Conservation (phyloP, 2,797 vertebrate genomes). For the Moxostoma hubbsi region DNA sequence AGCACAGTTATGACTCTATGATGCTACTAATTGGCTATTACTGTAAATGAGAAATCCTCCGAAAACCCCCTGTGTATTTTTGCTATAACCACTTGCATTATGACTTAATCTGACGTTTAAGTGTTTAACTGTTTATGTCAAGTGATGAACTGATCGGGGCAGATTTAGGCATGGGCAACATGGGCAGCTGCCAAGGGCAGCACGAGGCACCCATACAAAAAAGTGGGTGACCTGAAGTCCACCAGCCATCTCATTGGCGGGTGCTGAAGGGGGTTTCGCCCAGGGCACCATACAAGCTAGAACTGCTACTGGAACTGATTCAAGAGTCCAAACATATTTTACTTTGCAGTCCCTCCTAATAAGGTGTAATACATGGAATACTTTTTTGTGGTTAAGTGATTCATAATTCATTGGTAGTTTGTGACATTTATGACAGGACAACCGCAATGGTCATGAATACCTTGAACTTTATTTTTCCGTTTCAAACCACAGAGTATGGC, state of each 20-base stretch:
- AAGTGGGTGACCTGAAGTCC: too few species aligned
- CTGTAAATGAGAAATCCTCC: conserved; percentile 7
- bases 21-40: conserved; percentile 30
- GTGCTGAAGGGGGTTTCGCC: too few species aligned
- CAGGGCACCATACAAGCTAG: too few species aligned
- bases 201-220: too few species aligned
- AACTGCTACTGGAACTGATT: neutral
- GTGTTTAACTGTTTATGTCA: neutral
- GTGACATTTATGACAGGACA: conserved; percentile 22
- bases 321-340: neutral
- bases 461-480: conserved; percentile 33
- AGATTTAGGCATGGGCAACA: too few species aligned
- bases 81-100: neutral
- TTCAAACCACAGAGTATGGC: conserved; percentile 23
- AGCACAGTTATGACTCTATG: conserved; percentile 37
- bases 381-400: conserved; percentile 4
- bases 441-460: conserved; percentile 7
- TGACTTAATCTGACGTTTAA: neutral
- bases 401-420: conserved; percentile 25
- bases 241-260: too few species aligned
- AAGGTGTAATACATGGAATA: conserved; percentile 24
- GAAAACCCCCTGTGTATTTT: conserved; percentile 7
- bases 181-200: too few species aligned
- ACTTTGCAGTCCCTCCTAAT: conserved; percentile 8
- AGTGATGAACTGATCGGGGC: neutral